Evolutionary conservation across 1,140 invertebrate species (phyloP).

Genomic region (Papilio glaucus): DNA sequence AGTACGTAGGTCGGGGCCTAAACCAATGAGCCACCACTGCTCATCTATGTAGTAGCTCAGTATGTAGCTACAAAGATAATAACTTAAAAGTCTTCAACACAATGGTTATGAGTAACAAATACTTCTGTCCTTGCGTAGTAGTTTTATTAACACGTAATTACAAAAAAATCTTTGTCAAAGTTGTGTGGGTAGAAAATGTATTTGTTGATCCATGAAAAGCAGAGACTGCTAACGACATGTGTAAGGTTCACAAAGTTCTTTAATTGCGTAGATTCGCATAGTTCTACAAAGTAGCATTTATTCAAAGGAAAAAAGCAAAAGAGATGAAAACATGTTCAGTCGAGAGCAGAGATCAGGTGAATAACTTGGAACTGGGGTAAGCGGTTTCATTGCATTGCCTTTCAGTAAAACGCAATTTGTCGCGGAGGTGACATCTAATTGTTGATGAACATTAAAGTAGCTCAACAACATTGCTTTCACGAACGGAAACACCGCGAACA

Average conservation of each 20-base stretch:
- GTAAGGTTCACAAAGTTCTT: background rate
- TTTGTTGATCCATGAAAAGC: background rate
- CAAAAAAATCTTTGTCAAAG: too few relatives aligned
- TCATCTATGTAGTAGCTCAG: too few relatives aligned
- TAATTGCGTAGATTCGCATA: background rate
- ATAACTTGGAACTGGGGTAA: conserved; percentile 2
- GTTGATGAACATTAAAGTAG: background rate
- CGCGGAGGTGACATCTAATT: background rate
- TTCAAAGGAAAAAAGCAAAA: background rate
- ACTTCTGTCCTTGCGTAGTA: too few relatives aligned
- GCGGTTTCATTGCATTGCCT: background rate
- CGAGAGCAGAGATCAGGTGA: background rate
- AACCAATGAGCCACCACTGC: too few relatives aligned
- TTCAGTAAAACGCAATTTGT: background rate
- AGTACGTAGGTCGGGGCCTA: too few relatives aligned
- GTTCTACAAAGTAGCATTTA: background rate
- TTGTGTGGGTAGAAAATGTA: too few relatives aligned
- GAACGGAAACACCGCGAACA: background rate
- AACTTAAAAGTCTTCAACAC: too few relatives aligned
- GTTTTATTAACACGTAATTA: too few relatives aligned
- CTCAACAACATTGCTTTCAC: background rate
- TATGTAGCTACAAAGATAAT: too few relatives aligned
- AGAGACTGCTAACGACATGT: background rate
- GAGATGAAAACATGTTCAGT: background rate
- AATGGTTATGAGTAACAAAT: too few relatives aligned